Evolutionary conservation across 2,888 invertebrate genomes (phyloP), one percentile per base, ranked within the genome.

Genomic region (Steinernema hermaphroditum): DNA sequence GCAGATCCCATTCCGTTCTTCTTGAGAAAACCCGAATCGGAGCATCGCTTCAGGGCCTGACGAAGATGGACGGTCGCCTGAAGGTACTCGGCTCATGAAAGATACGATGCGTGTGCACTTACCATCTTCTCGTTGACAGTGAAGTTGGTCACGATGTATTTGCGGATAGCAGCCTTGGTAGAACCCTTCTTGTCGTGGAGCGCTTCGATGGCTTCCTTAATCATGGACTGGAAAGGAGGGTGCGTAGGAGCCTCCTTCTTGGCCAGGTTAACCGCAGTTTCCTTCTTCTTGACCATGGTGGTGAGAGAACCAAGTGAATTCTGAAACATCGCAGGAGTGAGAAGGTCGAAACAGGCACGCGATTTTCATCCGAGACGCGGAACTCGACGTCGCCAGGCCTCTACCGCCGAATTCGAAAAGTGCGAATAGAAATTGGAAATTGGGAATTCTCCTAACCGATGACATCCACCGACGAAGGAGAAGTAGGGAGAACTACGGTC

Each of bases 181-280:
- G 88, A 88, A 24, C 89, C 89, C 69, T 86, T 86, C 41, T 87
- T 80, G 71, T 89, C 88, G 77, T 87, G 88, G 73, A 89, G 79
- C 24, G 81, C 75, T 50, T 80, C 80, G 74, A 89, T 81, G 44
- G 88, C 88, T 2, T 85, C 84, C 72, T 84, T 83, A 74, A 88
- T 85, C 89, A 89, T 89, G 71, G 87, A 87, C 27, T 83, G 80
- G 80, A 88, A 89, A 68, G 83, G 82, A 46, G 86, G 87, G 68
- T 86, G 86, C 37, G 76, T 34, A 22, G 24, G 24, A 16, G 87
- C 79, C 24, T 86, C 82, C 72, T 84, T 83, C 77, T 86, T 87
- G 22, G 85, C 71, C 70, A 72, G 44, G 68, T 8, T 49, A 6
- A n/a, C 49, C 19, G 9, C 19, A 12, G 9, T 49, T 19, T 54